Percentiles rank a stretch among this genome's conserved stretches.
Conservation (phyloP, 2,797 vertebrate genomes). For the Columba guinea region DNA sequence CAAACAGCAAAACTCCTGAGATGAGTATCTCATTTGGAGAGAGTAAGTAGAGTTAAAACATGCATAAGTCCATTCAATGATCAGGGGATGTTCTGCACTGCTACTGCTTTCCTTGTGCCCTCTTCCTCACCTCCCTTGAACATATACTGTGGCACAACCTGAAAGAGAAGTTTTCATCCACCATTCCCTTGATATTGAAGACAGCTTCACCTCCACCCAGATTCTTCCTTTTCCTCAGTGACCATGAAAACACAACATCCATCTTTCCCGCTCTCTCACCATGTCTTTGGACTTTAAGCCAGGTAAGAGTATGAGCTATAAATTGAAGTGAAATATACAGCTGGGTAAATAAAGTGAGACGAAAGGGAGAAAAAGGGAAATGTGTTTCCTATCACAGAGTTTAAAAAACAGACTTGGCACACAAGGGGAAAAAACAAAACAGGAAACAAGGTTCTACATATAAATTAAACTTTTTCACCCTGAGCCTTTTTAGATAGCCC, state of each 20-base stretch:
- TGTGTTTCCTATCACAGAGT: conserved; percentile 77
- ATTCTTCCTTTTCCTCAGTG: conserved; percentile 71
- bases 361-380: conserved; percentile 68
- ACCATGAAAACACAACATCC: conserved; percentile 68
- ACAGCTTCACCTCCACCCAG: conserved; percentile 49
- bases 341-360: conserved; percentile 76
- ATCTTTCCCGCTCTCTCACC: conserved; percentile 54
- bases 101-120: neutral
- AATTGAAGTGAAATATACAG: conserved; percentile 76
- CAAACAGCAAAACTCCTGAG: conserved; percentile 17
- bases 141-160: conserved; percentile 2
- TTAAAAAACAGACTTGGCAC: conserved; percentile 76
- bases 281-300: conserved; percentile 71
- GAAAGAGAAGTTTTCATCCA: conserved; percentile 45
- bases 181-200: conserved; percentile 54
- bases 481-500: conserved; percentile 78
- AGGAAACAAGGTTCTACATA: conserved; percentile 80
- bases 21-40: neutral
- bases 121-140: conserved; percentile 46
- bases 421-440: conserved; percentile 68
- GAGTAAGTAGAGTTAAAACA: conserved; percentile 17
- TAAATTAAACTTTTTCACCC: conserved; percentile 85
- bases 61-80: neutral
- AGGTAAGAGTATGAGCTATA: conserved; percentile 74
- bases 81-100: neutral